These are phyloP conservation scores for Carlito syrichta DNA, from an alignment of 2,113 vertebrate genomes.

Conservation along the genomic window DNA sequence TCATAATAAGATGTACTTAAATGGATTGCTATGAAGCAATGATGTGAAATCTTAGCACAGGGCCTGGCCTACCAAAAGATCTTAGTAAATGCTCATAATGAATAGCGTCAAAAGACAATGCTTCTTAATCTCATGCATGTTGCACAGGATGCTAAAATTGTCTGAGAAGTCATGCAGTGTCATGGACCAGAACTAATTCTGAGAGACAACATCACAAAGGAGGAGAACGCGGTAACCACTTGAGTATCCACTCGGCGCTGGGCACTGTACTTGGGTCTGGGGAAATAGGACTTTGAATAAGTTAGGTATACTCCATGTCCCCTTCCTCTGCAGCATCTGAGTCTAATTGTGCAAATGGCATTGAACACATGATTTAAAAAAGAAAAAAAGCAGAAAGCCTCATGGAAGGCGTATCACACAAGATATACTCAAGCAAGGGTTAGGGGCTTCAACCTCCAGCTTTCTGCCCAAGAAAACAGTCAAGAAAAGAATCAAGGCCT, in stretches of 20 bases:
- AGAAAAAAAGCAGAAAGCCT: background rate
- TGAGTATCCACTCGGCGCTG: fast-evolving
- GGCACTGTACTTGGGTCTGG: background rate
- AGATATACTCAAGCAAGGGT: background rate
- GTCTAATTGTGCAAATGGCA: background rate
- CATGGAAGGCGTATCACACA: background rate
- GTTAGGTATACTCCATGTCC: background rate
- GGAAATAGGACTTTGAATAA: background rate
- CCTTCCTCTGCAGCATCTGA: background rate
- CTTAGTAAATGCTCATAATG: background rate
- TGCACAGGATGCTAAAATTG: background rate
- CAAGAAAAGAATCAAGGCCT: background rate
- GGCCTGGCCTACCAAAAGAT: background rate
- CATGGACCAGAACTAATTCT: background rate
- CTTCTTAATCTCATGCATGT: background rate
- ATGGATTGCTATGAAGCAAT: background rate
- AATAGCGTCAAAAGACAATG: background rate
- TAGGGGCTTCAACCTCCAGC: fast-evolving
- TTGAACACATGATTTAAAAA: background rate
- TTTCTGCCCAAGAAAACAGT: background rate
- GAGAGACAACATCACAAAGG: background rate
- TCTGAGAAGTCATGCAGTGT: background rate
- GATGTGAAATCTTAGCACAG: background rate
- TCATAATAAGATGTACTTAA: background rate
- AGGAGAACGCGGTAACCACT: background rate